Percentiles rank a stretch among this genome's conserved stretches.
phyloP scores from a whole-genome alignment of 2,113 vertebrate genomes.

The Brachypteracias leptosomus region DNA sequence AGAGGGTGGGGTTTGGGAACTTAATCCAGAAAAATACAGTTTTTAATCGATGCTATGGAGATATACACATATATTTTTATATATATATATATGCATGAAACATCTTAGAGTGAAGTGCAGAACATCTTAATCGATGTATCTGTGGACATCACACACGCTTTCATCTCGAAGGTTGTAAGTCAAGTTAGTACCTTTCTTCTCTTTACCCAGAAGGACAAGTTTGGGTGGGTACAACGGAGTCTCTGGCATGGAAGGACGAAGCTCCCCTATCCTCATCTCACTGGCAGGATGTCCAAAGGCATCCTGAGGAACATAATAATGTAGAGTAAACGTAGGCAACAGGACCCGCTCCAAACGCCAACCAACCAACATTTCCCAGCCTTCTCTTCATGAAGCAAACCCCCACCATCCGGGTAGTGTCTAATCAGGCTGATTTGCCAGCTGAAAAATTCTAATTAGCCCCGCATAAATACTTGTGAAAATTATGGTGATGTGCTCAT shows the following conservation, averaged over 20 bases:
- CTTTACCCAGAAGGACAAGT: slow-evolving; percentile 96
- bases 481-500: neutral
- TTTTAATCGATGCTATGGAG: rapidly evolving
- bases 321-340: neutral
- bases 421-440: neutral
- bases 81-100: too few species aligned
- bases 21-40: neutral
- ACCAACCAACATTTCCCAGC: neutral
- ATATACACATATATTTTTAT: rapidly evolving
- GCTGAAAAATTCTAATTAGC: neutral
- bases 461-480: neutral
- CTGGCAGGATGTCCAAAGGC: slow-evolving; percentile 93
- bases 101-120: neutral
- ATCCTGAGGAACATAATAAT: slow-evolving; percentile 82
- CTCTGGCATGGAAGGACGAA: slow-evolving; percentile 95
- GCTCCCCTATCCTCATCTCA: slow-evolving; percentile 97
- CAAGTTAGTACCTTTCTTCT: slow-evolving; percentile 91
- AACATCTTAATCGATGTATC: neutral
- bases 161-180: neutral
- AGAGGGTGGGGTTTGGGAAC: neutral
- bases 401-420: neutral
- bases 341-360: neutral
- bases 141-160: neutral
- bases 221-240: slow-evolving; percentile 97
- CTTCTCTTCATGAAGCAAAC: neutral